phyloP scores from a whole-genome alignment of 2,888 invertebrate genomes.

The Syritta pipiens region DNA sequence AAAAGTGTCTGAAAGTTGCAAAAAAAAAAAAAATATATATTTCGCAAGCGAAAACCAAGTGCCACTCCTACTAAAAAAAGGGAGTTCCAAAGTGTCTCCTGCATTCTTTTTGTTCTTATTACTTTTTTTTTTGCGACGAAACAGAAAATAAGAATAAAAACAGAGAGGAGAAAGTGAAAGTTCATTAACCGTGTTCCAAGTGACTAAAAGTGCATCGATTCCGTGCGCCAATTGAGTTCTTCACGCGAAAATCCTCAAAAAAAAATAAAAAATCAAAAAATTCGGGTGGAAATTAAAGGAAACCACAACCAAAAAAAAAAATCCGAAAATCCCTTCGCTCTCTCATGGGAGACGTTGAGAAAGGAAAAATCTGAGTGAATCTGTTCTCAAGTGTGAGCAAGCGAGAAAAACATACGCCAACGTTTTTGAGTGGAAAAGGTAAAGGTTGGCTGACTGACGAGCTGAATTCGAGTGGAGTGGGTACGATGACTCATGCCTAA shows the following conservation, averaged over 20 bases:
- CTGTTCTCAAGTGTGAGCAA: slow-evolving; percentile 8
- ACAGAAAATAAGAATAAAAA: slow-evolving; percentile 21
- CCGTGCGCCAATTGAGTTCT: too few species aligned
- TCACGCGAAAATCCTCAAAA: too few species aligned
- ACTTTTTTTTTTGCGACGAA: slow-evolving; percentile 13
- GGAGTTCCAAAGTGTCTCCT: slow-evolving; percentile 24
- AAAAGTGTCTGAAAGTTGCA: too few species aligned
- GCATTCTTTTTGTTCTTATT: not conserved
- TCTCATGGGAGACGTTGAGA: slow-evolving; percentile 13
- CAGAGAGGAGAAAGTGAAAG: slow-evolving; percentile 51
- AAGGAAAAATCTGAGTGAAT: slow-evolving; percentile 21
- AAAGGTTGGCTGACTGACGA: slow-evolving; percentile 28
- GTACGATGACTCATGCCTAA: slow-evolving; percentile 59
- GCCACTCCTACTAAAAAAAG: slow-evolving; percentile 65
- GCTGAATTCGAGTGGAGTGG: slow-evolving; percentile 4
- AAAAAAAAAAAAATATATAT: not conserved
- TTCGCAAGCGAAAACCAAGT: slow-evolving; percentile 47
- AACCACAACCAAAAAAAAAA: slow-evolving; percentile 25
- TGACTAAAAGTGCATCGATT: too few species aligned
- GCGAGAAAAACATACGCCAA: slow-evolving; percentile 36
- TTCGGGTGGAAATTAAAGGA: slow-evolving; percentile 1
- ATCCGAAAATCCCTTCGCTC: slow-evolving; percentile 14
- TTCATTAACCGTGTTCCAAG: slow-evolving; percentile 26
- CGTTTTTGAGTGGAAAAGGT: slow-evolving; percentile 51
- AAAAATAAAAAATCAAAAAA: too few species aligned